Conservation (phyloP, 2,797 vertebrate genomes). For the Fringilla coelebs region DNA sequence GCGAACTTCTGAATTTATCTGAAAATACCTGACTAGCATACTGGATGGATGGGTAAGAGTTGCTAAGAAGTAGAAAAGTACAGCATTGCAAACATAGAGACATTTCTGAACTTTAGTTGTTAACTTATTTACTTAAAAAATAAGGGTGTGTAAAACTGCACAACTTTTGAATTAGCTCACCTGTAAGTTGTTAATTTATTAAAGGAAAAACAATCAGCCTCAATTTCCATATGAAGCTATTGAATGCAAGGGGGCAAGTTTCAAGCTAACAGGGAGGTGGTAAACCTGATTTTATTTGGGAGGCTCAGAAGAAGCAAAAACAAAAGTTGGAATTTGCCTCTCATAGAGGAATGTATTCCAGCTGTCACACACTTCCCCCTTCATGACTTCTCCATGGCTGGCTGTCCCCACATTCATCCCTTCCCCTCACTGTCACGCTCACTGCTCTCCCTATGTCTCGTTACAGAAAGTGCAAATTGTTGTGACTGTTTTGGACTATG, state of each 20-base stretch:
- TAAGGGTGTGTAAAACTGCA: not conserved
- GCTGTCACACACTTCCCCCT: not conserved
- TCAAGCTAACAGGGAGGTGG: not conserved
- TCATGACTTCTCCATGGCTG: not conserved
- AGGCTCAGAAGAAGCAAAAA: not conserved
- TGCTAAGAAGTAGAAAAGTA: not conserved
- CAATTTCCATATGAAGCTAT: not conserved
- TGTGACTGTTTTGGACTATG: conserved; percentile 99
- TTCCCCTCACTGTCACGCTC: not conserved
- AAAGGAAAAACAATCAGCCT: not conserved
- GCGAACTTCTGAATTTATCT: not conserved
- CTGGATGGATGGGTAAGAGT: not conserved
- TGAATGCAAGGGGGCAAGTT: not conserved
- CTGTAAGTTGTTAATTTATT: not conserved
- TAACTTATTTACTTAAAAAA: not conserved
- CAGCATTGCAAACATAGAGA: not conserved
- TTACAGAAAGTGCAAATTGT: conserved; percentile 99
- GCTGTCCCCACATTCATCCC: not conserved
- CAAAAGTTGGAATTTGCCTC: not conserved
- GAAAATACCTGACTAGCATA: not conserved
- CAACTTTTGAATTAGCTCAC: not conserved
- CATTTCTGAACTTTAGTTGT: not conserved
- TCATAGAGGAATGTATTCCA: not conserved
- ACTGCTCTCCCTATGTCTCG: not conserved
- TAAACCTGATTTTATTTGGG: not conserved